A percentile compares a stretch with the other conserved stretches of the same genome.
These are phyloP conservation scores for Amblyopsis hoosieri DNA, from an alignment of 2,797 vertebrate genomes.

Conservation along the genomic window DNA sequence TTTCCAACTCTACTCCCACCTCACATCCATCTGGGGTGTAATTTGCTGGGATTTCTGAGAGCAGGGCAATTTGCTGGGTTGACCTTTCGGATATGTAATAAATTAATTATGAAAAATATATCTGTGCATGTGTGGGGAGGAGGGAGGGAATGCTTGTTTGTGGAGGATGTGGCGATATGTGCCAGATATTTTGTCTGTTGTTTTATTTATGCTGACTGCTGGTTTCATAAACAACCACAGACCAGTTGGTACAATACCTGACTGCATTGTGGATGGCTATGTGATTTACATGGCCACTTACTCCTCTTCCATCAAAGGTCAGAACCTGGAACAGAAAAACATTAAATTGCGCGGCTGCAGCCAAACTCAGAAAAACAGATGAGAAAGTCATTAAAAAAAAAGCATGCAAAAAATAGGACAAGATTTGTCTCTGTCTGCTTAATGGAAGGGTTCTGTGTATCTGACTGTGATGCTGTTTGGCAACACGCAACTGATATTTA, in stretches of 20 bases:
- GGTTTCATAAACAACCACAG: neutral
- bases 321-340: constrained; percentile 85
- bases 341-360: constrained; percentile 26
- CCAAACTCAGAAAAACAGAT: constrained; percentile 35
- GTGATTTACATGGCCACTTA: constrained; percentile 94
- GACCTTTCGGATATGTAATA: no score
- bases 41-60: no score
- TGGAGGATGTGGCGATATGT: no score
- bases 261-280: constrained; percentile 80
- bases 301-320: constrained; percentile 91
- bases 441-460: constrained; percentile 33
- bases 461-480: constrained; percentile 54
- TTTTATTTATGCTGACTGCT: constrained; percentile 5
- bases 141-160: no score
- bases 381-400: constrained; percentile 43
- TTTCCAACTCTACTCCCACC: no score
- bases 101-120: no score
- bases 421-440: constrained; percentile 40
- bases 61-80: no score
- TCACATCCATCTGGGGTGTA: no score
- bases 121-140: no score
- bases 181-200: no score
- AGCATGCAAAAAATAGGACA: constrained; percentile 29
- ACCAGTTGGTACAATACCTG: constrained; percentile 64
- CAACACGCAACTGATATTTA: constrained; percentile 65